These are phyloP conservation scores for Trinectes maculatus DNA, from an alignment of 2,113 vertebrate species.

Conservation along the genomic window DNA sequence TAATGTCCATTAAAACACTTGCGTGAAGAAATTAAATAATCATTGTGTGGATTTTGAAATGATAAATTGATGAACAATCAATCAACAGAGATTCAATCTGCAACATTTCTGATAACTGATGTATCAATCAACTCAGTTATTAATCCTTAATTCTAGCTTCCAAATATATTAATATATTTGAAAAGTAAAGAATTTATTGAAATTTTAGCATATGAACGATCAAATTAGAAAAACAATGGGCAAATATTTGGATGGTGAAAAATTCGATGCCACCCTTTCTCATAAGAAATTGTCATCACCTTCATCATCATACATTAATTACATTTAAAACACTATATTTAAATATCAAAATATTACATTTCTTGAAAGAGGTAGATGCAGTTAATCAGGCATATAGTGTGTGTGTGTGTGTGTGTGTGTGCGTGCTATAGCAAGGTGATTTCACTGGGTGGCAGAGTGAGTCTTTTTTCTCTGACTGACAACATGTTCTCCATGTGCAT, in stretches of 20 bases:
- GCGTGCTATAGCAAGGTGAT: constrained; percentile 90
- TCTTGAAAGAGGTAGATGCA: constrained; percentile 68
- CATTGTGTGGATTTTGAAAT: neutral
- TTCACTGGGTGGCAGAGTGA: constrained; percentile 95
- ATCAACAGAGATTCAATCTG: neutral
- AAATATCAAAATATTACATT: constrained; percentile 42
- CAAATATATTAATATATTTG: no score
- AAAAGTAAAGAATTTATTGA: no score
- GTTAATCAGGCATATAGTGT: constrained; percentile 32
- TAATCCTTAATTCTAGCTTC: neutral
- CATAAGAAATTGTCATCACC: neutral
- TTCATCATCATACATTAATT: neutral
- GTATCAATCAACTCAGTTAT: neutral
- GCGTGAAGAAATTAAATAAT: no score
- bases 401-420: constrained; percentile 13
- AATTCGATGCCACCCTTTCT: neutral
- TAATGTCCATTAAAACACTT: neutral
- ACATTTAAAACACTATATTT: constrained; percentile 16
- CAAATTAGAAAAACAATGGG: neutral
- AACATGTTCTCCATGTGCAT: constrained; percentile 93
- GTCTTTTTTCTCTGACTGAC: constrained; percentile 89
- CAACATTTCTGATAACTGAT: neutral
- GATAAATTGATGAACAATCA: no score
- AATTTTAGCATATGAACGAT: neutral
- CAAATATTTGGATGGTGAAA: neutral